Base-by-base conservation (phyloP, 2,888 invertebrate species). In the Caenorhabditis zanzibari region DNA sequence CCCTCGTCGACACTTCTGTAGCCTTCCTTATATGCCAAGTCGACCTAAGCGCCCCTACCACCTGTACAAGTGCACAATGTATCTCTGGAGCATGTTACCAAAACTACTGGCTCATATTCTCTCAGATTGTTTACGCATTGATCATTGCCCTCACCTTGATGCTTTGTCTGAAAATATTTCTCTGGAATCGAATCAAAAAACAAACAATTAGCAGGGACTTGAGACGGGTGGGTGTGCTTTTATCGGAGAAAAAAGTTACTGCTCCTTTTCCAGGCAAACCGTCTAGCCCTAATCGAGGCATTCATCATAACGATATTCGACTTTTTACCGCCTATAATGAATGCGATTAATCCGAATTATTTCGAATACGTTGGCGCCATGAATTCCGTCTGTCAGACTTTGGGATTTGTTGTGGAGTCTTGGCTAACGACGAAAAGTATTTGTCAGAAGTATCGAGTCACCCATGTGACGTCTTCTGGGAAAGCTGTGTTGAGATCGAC, bases 121-220 rank as follows among this genome's bases (percentile, higher is more conserved):
- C 35, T 2, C 19, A 59, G 19, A 22, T 59, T 35, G n/a, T n/a
- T 9, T 59, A 59, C 19, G n/a, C 59, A 3, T 19, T 59, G 35
- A 59, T 59, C 19, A 22, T 35, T 10, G n/a, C 35, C 4, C 16
- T 35, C 5, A 59, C 59, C 0, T 9, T 59, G 35, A n/a, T 59
- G 19, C 12, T 59, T 7, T n/a, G 19, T 9, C 19, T 59, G 0
- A 61, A 61, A 44, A 16, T 61, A 16, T 56, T 56, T 41, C 26
- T 69, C 24, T 69, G 69, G 69, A 69, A 69, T 38, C 54, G 35
- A 16, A 38, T 24, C 26, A 69, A 56, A 10, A 69, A 54, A 7
- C 35, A 54, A 4, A 56, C 6, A 2, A 54, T 41, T 2, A 69
- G 14, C 26, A 5, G n/a, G 2, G 69, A 69, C 14, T 26, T 69